These are phyloP conservation scores for Hystrix brachyura DNA, from an alignment of 2,113 vertebrate genomes.

Conservation along the genomic window DNA sequence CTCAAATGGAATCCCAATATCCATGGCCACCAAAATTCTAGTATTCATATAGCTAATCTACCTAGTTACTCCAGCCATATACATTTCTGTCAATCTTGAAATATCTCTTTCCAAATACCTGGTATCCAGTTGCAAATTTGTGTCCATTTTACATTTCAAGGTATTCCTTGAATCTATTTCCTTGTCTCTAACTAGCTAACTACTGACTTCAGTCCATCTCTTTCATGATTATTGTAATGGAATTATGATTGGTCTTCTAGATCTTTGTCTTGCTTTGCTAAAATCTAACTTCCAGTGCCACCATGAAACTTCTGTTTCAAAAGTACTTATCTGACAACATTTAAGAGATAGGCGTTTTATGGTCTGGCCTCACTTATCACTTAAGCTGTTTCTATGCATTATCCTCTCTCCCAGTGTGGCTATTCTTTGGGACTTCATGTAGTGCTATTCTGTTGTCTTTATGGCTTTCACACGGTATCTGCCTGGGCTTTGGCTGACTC, in stretches of 20 bases:
- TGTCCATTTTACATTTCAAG: constrained; percentile 39
- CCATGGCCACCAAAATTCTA: background rate
- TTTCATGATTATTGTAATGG: background rate
- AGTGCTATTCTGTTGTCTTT: background rate
- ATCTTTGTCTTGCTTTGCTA: constrained; percentile 18
- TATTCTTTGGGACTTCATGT: background rate
- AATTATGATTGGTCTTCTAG: background rate
- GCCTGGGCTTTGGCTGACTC: background rate
- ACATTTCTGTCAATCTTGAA: background rate
- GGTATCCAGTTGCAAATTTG: background rate
- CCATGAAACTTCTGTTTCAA: background rate
- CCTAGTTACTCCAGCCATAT: background rate
- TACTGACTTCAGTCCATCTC: background rate
- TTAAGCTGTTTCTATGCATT: background rate
- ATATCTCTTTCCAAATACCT: background rate
- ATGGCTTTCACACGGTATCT: background rate
- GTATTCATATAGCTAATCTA: background rate
- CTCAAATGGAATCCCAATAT: background rate
- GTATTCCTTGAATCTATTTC: background rate
- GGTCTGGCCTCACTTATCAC: background rate
- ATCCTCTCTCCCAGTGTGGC: background rate
- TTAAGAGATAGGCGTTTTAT: background rate
- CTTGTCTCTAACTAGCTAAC: background rate
- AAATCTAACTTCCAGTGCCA: background rate
- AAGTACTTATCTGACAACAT: background rate